phyloP scores from a whole-genome alignment of 1,140 invertebrate genomes.

The Drosophila repletoides region DNA sequence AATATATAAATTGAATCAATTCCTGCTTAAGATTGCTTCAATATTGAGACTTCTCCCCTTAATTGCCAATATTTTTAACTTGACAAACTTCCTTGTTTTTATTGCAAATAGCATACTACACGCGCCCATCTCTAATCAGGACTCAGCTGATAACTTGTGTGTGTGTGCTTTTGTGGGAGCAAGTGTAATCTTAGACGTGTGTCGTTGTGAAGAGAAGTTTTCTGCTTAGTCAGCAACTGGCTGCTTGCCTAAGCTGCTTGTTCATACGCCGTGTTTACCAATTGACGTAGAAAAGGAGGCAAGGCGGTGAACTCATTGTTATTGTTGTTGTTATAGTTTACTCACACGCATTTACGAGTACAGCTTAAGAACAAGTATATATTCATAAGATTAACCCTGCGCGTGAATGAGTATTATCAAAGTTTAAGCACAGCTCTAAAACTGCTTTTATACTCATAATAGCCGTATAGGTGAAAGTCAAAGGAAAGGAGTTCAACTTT shows the following conservation, averaged over 20 bases:
- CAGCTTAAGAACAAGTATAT: too few relatives aligned
- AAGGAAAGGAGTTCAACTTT: too few relatives aligned
- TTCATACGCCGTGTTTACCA: constrained; percentile 12
- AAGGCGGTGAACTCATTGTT: constrained; percentile 7
- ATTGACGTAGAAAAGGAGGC: neutral
- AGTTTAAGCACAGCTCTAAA: neutral
- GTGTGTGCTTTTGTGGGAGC: neutral
- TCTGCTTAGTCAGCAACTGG: constrained; percentile 32
- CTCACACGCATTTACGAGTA: constrained; percentile 7
- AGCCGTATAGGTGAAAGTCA: too few relatives aligned
- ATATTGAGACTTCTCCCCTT: too few relatives aligned
- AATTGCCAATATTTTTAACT: too few relatives aligned
- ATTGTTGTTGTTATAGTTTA: constrained; percentile 17
- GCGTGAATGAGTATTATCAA: constrained; percentile 14
- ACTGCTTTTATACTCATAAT: too few relatives aligned
- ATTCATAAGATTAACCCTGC: neutral
- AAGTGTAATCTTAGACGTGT: constrained; percentile 29
- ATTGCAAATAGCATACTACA: too few relatives aligned
- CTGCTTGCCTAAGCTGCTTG: constrained; percentile 8
- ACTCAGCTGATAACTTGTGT: constrained; percentile 10
- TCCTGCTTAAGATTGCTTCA: too few relatives aligned
- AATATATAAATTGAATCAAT: too few relatives aligned
- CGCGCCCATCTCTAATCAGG: too few relatives aligned
- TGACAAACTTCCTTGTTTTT: too few relatives aligned
- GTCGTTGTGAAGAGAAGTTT: constrained; percentile 25